Percentiles rank a stretch among this genome's conserved stretches.
Evolutionary conservation across 2,113 vertebrate species (phyloP).

Genomic region (Corapipo altera): DNA sequence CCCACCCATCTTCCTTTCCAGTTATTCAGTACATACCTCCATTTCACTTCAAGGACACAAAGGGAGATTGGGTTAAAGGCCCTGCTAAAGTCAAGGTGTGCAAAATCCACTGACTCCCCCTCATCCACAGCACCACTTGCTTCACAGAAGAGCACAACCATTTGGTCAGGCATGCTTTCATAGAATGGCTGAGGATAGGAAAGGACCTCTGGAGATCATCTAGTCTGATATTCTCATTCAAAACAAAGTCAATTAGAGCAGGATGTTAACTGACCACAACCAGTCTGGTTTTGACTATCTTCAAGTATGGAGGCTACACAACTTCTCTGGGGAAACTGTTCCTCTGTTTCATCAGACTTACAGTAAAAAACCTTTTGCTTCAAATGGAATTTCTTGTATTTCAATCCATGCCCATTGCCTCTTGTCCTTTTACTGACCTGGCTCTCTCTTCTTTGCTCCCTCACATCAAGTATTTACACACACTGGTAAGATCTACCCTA

Average conservation of each 20-base stretch:
- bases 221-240: not conserved
- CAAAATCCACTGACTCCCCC: not conserved
- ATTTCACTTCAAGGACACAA: not conserved
- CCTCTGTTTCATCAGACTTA: not conserved
- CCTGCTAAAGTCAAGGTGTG: not conserved
- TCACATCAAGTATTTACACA: not conserved
- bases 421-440: not conserved
- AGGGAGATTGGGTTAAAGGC: not conserved
- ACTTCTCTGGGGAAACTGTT: not conserved
- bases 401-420: not conserved
- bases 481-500: not conserved
- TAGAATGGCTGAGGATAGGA: not conserved
- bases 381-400: not conserved
- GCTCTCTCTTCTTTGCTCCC: not conserved
- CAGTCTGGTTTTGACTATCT: not conserved
- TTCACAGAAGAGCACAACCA: not conserved
- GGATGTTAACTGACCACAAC: not conserved
- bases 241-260: not conserved
- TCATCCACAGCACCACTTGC: not conserved
- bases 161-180: not conserved
- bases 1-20: not conserved
- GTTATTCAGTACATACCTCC: not conserved
- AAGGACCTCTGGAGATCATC: not conserved
- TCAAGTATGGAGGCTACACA: not conserved
- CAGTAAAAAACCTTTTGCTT: not conserved